Conservation (phyloP, 2,888 invertebrate species). For the Busseola fusca region DNA sequence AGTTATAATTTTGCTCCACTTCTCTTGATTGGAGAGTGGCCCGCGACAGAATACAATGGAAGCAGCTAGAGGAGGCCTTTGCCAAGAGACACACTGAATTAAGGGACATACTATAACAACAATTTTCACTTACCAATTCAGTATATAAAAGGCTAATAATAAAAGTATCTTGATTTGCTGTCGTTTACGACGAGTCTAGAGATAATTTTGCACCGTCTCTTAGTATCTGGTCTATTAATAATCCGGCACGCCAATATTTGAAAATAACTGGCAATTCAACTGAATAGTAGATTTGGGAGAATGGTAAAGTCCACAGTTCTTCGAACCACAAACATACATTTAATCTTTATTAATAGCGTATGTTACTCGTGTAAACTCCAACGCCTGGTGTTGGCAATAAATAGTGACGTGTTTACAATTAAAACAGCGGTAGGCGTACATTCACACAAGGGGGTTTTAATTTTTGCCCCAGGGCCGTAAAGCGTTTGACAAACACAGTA, state of each 20-base stretch:
- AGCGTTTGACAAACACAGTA: too few relatives aligned
- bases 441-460: not conserved
- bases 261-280: slow-evolving; percentile 4
- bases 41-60: too few relatives aligned
- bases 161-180: too few relatives aligned
- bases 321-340: slow-evolving; percentile 9
- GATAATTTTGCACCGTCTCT: not conserved
- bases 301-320: not conserved
- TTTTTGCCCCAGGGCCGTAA: too few relatives aligned
- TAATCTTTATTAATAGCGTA: slow-evolving; percentile 22
- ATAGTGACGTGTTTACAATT: slow-evolving; percentile 49
- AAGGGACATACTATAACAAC: too few relatives aligned
- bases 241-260: not conserved
- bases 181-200: too few relatives aligned
- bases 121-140: too few relatives aligned
- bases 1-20: too few relatives aligned
- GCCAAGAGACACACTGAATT: too few relatives aligned
- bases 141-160: too few relatives aligned
- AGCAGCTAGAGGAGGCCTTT: too few relatives aligned
- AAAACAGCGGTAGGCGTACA: slow-evolving; percentile 29
- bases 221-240: not conserved
- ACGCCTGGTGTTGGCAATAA: slow-evolving; percentile 25
- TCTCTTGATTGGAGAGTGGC: too few relatives aligned
- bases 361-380: slow-evolving; percentile 17
- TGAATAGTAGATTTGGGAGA: not conserved